These are phyloP conservation scores for Maniola hyperantus DNA, from an alignment of 2,888 invertebrate genomes.

Conservation along the genomic window DNA sequence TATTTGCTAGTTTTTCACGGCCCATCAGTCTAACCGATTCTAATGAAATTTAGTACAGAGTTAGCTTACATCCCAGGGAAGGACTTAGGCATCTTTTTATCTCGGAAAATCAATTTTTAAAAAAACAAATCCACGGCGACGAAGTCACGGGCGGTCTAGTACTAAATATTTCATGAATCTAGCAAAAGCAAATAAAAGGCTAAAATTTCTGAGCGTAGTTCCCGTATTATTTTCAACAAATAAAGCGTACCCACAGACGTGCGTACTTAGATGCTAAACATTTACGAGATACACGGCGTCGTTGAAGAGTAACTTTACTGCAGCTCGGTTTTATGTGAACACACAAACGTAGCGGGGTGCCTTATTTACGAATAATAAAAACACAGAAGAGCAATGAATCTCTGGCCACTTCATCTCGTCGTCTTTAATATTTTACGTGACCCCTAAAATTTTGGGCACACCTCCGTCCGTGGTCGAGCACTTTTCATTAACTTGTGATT, in stretches of 20 bases:
- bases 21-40: too few relatives aligned
- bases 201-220: constrained; percentile 25
- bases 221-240: constrained; percentile 34
- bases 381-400: constrained; percentile 80
- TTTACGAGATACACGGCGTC: constrained; percentile 63
- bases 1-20: too few relatives aligned
- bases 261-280: constrained; percentile 60
- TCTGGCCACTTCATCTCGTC: constrained; percentile 80
- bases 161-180: constrained; percentile 21
- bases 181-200: constrained; percentile 15
- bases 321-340: constrained; percentile 75
- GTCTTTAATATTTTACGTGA: constrained; percentile 82
- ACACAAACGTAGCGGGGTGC: constrained; percentile 67
- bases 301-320: constrained; percentile 68
- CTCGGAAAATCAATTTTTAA: too few relatives aligned
- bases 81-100: too few relatives aligned
- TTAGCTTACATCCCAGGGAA: too few relatives aligned
- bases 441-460: constrained; percentile 75
- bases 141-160: too few relatives aligned
- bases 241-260: constrained; percentile 44
- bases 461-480: constrained; percentile 63
- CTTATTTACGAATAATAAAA: constrained; percentile 82
- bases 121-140: too few relatives aligned
- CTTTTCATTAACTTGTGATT: constrained; percentile 82
- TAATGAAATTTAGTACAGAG: too few relatives aligned